Evolutionary conservation across 35 echinoderm and acorn worm genomes (phyloP), one percentile per base, ranked within the genome.

Genomic region (Stichopus chloronotus): DNA sequence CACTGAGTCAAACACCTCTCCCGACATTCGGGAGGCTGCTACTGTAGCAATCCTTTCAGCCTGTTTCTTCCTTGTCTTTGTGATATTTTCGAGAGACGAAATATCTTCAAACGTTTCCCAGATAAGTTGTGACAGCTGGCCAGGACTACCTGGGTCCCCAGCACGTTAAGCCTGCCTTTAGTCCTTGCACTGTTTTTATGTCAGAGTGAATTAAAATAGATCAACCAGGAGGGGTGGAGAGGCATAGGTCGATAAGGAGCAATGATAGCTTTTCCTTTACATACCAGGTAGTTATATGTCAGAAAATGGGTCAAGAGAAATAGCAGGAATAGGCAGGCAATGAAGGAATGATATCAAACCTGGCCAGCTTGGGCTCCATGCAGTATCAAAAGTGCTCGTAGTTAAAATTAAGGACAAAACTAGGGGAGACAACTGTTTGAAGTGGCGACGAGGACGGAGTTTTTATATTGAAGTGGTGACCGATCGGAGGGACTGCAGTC

Each of bases 191-290:
- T 74, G 69, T 74, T 74, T 74, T 74, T 14, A 74, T 74, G 69
- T 74, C 69, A 74, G 22, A 74, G 7, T n/a, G 17, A 74, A 74
- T 74, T 74, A 74, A 74, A 74, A 74, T 74, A 74, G 69, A 74
- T 20, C 22, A 74, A 74, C 14, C 19, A 74, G 30, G 30, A 43
- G 69, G 69, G 69, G 13, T 74, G 13, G 13, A 74, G 17, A 74
- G 12, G 69, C 19, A 74, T 14, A 20, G 69, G 22, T 7, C 17
- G 17, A 74, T 74, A 74, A 74, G 19, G 69, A 74, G 69, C 22
- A 0, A 74, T 20, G 69, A 74, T 65, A 65, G 19, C 0, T 74
- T 16, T n/a, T 20, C 17, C 22, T 74, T 21, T 74, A 74, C 69
- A 74, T 74, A 74, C 69, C 17, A 7, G 69, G 30, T 16, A 20